Base-by-base conservation (phyloP, 2,888 invertebrate genomes). In the Azorinus chamasolen region DNA sequence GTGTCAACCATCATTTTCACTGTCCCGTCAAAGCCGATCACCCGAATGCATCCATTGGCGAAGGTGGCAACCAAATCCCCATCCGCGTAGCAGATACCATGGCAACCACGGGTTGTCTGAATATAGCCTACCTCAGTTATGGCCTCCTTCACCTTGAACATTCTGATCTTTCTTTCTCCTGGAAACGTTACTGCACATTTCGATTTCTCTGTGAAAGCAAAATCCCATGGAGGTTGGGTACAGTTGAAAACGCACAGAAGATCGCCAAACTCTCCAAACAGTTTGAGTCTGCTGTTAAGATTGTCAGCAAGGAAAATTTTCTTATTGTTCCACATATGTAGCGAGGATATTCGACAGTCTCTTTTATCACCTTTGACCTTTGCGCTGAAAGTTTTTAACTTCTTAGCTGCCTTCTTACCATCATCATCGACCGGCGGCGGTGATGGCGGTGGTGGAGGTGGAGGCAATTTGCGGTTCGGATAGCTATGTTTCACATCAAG, bases 1-100 rank as follows among this genome's bases (percentile, higher is more conserved):
- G 80, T 80, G 24, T 80, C 80, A 0, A 80, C 77, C 73, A 77
- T 77, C 74, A 78, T 81, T 43, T 78, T 81, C 2, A 81, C 75
- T 0, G 62, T 48, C 16, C 81, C 81, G 50, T 77, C 75, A 10
- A 78, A 54, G 37, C 71, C 51, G 20, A 81, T 58, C n/a, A 81
- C 64, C 12, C 75, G 65, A n/a, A 81, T 75, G 43, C 78, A 78
- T 10, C 81, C 81, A 25, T 62, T 78, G 16, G 61, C 57, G 64
- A 57, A 81, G 1, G 81, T 65, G 6, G 72, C 81, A 5, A 78
- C 66, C 0, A 81, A 48, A 50, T 75, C 53, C 45, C 72, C 61
- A 27, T 78, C 75, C 0, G 53, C 59, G 3, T 72, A 71, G 48
- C 78, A 81, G 25, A 81, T 62, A 2, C 81, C 81, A 57, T 72